Evolutionary conservation across 1,140 invertebrate species (phyloP).

Genomic region (Drosophila nigromelanica): DNA sequence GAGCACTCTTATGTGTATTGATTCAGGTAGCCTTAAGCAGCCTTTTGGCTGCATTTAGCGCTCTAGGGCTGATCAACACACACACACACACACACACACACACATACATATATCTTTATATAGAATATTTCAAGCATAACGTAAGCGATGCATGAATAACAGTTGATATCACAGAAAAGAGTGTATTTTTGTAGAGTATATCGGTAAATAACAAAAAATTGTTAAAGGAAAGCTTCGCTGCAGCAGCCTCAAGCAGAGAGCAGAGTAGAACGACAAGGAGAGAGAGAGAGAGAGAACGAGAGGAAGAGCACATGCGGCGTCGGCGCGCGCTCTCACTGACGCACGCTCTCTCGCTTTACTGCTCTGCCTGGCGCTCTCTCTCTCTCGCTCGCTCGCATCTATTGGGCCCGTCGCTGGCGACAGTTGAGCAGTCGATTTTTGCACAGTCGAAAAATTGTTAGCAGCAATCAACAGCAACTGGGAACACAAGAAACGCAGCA

Average conservation of each 20-base stretch:
- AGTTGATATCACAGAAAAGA: slow-evolving; percentile 14
- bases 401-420: slow-evolving; percentile 45
- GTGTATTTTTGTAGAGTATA: slow-evolving; percentile 24
- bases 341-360: slow-evolving; percentile 9
- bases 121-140: slow-evolving; percentile 45
- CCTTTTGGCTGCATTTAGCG: slow-evolving; percentile 41
- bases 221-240: slow-evolving; percentile 62
- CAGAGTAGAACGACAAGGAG: background rate
- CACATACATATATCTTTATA: background rate
- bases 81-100: slow-evolving; percentile 19
- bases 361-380: slow-evolving; percentile 11
- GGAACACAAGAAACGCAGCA: slow-evolving; percentile 34
- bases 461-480: slow-evolving; percentile 65
- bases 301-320: slow-evolving; percentile 38
- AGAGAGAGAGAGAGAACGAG: background rate
- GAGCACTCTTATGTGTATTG: slow-evolving; percentile 23
- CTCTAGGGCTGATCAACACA: slow-evolving; percentile 29
- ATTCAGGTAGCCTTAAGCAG: slow-evolving; percentile 27
- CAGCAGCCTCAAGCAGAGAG: slow-evolving; percentile 43
- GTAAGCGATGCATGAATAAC: slow-evolving; percentile 61
- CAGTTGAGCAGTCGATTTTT: slow-evolving; percentile 70
- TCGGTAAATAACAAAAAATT: slow-evolving; percentile 20
- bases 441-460: slow-evolving; percentile 74
- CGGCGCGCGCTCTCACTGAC: slow-evolving; percentile 35
- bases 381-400: slow-evolving; percentile 32